These are phyloP conservation scores for Ophraella communa DNA, from an alignment of 2,888 invertebrate genomes.

Conservation along the genomic window DNA sequence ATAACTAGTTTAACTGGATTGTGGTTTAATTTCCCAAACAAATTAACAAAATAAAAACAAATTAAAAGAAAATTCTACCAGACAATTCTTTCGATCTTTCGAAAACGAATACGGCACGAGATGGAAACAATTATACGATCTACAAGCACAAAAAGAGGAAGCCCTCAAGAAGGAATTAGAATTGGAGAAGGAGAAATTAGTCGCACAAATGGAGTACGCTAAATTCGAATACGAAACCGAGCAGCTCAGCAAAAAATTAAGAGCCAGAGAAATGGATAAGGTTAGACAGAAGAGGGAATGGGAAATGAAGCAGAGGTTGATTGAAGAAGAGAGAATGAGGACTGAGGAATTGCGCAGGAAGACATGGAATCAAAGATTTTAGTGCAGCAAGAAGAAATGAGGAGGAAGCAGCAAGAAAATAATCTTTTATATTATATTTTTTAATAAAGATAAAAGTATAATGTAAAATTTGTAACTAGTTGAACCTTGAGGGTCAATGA, in stretches of 20 bases:
- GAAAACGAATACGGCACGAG: too few relatives aligned
- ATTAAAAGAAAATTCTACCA: too few relatives aligned
- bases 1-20: too few relatives aligned
- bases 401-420: slow-evolving; percentile 86
- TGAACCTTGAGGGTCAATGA: too few relatives aligned
- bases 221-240: slow-evolving; percentile 93
- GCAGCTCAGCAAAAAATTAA: slow-evolving; percentile 86
- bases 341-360: slow-evolving; percentile 72
- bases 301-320: slow-evolving; percentile 69
- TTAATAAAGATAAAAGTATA: too few relatives aligned
- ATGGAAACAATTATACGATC: slow-evolving; percentile 90
- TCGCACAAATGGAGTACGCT: slow-evolving; percentile 96
- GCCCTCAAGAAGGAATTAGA: slow-evolving; percentile 88
- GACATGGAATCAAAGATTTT: slow-evolving; percentile 80
- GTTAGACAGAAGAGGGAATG: slow-evolving; percentile 71
- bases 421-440: too few relatives aligned
- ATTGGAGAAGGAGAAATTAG: slow-evolving; percentile 90
- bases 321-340: slow-evolving; percentile 74
- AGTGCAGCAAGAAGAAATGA: slow-evolving; percentile 83
- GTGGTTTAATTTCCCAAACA: too few relatives aligned
- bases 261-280: slow-evolving; percentile 84
- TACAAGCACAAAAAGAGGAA: slow-evolving; percentile 89
- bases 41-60: too few relatives aligned
- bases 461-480: too few relatives aligned
- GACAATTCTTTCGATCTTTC: too few relatives aligned